A percentile compares a stretch with the other conserved stretches of the same genome.
These are phyloP conservation scores for Bactericera cockerelli DNA, from an alignment of 1,140 invertebrate species.

Conservation along the genomic window DNA sequence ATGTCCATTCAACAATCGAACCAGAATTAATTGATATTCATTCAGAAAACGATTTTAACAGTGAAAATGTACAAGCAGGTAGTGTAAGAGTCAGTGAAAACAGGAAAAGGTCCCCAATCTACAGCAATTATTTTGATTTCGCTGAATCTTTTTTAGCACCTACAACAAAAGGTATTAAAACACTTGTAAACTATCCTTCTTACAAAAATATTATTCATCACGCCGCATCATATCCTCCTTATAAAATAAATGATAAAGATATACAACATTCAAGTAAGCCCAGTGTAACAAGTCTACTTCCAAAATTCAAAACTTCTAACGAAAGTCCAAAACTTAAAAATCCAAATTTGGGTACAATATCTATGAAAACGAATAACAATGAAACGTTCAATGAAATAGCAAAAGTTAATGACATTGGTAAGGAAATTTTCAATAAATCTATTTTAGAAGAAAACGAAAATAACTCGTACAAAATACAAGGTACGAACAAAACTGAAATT, in stretches of 20 bases:
- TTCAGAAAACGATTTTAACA: neutral
- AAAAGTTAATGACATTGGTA: neutral
- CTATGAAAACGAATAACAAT: neutral
- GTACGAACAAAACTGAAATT: no score
- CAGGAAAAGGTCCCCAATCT: neutral
- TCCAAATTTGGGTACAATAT: neutral
- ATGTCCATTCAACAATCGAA: no score
- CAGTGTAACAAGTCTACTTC: neutral
- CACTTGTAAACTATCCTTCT: neutral
- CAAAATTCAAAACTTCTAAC: neutral
- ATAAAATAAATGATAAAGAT: conserved; percentile 3
- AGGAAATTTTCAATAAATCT: no score
- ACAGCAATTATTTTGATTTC: neutral
- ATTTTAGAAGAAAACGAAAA: no score
- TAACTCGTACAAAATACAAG: no score
- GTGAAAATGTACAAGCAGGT: neutral
- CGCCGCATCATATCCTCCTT: neutral
- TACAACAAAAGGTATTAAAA: neutral
- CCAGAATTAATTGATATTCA: no score
- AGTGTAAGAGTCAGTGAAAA: neutral
- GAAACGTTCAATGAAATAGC: neutral
- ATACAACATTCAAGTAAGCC: neutral
- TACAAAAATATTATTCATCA: conserved; percentile 8
- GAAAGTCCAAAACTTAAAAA: neutral
- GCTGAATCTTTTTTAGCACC: neutral